Percentiles rank a stretch among this genome's conserved stretches.
Conservation (phyloP, 2,797 vertebrate species). For the Mus spretus region DNA sequence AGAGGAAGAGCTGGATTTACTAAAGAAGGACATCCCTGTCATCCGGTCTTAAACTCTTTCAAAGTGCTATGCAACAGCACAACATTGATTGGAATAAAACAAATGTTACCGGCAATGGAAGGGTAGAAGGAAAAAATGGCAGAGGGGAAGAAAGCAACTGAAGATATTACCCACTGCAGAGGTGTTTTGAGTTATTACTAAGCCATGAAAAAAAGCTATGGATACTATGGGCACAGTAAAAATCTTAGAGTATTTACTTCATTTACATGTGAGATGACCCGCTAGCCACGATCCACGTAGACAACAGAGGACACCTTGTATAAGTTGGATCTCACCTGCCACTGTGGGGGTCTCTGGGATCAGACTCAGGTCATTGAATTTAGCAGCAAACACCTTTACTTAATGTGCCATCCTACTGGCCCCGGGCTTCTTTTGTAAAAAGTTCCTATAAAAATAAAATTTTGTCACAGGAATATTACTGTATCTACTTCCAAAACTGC, state of each 20-base stretch:
- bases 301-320: neutral
- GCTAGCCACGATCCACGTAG: too few species aligned
- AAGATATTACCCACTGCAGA: neutral
- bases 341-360: neutral
- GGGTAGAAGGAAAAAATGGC: neutral
- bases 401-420: neutral
- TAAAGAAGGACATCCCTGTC: neutral
- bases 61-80: neutral
- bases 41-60: slow-evolving; percentile 2
- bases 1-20: neutral
- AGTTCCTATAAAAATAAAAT: slow-evolving; percentile 23
- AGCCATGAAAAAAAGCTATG: neutral
- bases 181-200: neutral
- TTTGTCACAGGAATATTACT: slow-evolving; percentile 35
- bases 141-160: neutral
- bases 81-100: neutral
- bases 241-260: neutral
- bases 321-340: neutral
- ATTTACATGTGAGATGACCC: neutral
- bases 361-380: neutral
- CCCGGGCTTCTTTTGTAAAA: slow-evolving; percentile 1
- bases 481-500: neutral
- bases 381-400: neutral
- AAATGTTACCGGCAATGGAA: neutral
- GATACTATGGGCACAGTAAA: neutral